A percentile compares a stretch with the other conserved stretches of the same genome.
Conservation (phyloP, 2,888 invertebrate genomes). For the Spatulosminthurus flaviceps region DNA sequence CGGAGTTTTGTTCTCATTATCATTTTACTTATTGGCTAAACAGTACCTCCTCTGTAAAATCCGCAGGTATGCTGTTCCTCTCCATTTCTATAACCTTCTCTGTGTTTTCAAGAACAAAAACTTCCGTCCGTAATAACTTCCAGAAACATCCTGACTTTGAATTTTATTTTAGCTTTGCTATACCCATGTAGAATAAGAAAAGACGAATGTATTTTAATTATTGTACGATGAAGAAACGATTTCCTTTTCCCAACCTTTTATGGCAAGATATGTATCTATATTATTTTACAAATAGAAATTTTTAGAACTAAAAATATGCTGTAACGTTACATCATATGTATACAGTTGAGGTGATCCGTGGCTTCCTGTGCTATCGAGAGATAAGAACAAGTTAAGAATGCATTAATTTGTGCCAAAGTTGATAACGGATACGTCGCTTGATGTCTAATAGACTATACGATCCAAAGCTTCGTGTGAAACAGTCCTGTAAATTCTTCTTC, state of each 20-base stretch:
- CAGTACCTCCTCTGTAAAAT: background rate
- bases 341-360: background rate
- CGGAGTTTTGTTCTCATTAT: background rate
- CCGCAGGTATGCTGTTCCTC: background rate
- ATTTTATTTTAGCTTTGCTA: too few species aligned
- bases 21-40: background rate
- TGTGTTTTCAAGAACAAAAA: too few species aligned
- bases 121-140: too few species aligned
- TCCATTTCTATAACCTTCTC: background rate
- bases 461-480: background rate
- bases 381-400: background rate
- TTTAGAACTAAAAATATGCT: too few species aligned
- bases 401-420: constrained; percentile 1
- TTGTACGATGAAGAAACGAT: too few species aligned
- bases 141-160: too few species aligned
- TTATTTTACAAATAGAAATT: too few species aligned
- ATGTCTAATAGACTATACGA: background rate
- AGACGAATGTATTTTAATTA: too few species aligned
- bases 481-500: background rate
- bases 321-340: background rate
- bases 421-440: constrained; percentile 6
- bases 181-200: too few species aligned
- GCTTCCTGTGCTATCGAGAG: background rate
- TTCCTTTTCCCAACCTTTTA: too few species aligned
- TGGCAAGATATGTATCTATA: too few species aligned